phyloP scores from a whole-genome alignment of 1,140 invertebrate species.

The Dinoponera quadriceps region DNA sequence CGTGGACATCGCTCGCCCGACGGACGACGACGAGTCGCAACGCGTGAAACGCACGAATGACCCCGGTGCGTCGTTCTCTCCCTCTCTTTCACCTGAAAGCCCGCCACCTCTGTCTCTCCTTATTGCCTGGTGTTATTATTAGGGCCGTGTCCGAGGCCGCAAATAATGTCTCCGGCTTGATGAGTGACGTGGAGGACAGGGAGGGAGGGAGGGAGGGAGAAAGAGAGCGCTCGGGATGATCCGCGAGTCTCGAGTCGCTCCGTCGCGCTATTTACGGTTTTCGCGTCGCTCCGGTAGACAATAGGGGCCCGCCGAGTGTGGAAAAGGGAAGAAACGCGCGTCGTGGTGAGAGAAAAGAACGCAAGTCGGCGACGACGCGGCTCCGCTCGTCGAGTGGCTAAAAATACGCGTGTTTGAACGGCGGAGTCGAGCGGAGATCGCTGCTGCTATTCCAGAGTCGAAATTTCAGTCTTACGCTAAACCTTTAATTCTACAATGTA shows the following conservation, averaged over 20 bases:
- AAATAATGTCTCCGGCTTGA: conserved; percentile 66
- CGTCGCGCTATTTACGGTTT: conserved; percentile 64
- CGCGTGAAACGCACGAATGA: conserved; percentile 38
- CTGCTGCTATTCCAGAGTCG: too few species aligned
- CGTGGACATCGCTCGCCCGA: conserved; percentile 35
- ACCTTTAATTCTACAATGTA: too few species aligned
- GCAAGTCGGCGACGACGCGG: not conserved
- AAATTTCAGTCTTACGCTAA: too few species aligned
- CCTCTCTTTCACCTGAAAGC: conserved; percentile 4
- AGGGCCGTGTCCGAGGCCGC: conserved; percentile 61
- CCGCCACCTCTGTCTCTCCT: conserved; percentile 14
- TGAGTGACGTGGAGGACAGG: conserved; percentile 61
- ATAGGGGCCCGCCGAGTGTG: conserved; percentile 8
- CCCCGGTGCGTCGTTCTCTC: not conserved
- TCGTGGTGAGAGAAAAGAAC: conserved; percentile 5
- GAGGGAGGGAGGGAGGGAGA: conserved; percentile 10
- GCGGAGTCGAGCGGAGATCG: not conserved
- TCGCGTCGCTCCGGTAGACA: conserved; percentile 20
- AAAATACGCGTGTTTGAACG: conserved; percentile 15
- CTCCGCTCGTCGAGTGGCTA: not conserved
- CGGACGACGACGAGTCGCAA: not conserved
- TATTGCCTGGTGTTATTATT: conserved; percentile 70
- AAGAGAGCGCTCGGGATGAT: conserved; percentile 67
- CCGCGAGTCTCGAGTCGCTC: conserved; percentile 56
- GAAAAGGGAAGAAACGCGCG: not conserved